Evolutionary conservation across 2,888 invertebrate species (phyloP).

Genomic region (Bursaphelenchus okinawaensis): DNA sequence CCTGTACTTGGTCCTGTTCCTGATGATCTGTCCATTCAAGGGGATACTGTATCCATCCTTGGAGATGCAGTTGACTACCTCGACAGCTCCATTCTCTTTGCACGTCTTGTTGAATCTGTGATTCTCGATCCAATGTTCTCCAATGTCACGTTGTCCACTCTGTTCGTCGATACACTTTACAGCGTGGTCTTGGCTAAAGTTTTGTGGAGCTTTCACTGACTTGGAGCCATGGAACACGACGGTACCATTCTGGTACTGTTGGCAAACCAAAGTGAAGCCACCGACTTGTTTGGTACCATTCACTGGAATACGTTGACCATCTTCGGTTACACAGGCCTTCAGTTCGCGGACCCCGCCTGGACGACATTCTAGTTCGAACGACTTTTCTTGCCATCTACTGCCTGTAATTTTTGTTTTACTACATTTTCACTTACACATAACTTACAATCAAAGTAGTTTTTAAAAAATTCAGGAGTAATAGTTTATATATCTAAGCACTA

Average conservation of each 20-base stretch:
- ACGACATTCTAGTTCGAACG: slow-evolving; percentile 36
- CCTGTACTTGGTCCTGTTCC: slow-evolving; percentile 30
- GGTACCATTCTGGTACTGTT: slow-evolving; percentile 34
- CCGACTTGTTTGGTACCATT: slow-evolving; percentile 22
- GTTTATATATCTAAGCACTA: too few species aligned
- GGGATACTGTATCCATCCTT: slow-evolving; percentile 26
- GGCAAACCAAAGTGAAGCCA: slow-evolving; percentile 35
- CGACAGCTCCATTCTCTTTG: slow-evolving; percentile 29
- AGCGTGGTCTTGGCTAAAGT: slow-evolving; percentile 5
- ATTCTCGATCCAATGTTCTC: slow-evolving; percentile 34
- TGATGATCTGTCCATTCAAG: slow-evolving; percentile 27
- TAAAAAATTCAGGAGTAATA: too few species aligned
- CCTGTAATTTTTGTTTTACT: too few species aligned
- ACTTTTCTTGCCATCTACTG: slow-evolving; percentile 33
- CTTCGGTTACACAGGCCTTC: slow-evolving; percentile 31
- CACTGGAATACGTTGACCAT: slow-evolving; percentile 29
- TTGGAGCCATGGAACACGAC: slow-evolving; percentile 38
- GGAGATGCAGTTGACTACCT: slow-evolving; percentile 36
- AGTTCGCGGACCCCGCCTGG: slow-evolving; percentile 30
- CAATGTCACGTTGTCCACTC: slow-evolving; percentile 15
- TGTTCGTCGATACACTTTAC: slow-evolving; percentile 23
- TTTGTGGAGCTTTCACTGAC: slow-evolving; percentile 18
- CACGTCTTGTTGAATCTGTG: slow-evolving; percentile 40
- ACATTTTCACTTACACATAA: too few species aligned
- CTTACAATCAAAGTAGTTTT: too few species aligned